phyloP scores from a whole-genome alignment of 2,888 invertebrate species.

The Macrosiphum euphorbiae region DNA sequence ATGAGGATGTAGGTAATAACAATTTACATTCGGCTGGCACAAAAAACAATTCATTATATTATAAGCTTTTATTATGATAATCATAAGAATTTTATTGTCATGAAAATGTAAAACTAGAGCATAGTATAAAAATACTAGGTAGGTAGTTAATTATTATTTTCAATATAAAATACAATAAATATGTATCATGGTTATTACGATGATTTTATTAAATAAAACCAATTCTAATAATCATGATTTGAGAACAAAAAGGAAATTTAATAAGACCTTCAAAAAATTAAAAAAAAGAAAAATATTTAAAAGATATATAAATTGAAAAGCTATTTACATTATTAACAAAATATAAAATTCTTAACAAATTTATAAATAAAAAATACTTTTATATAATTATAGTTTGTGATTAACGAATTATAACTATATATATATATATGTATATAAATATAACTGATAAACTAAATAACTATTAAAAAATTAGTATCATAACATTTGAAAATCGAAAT shows the following conservation, averaged over 20 bases:
- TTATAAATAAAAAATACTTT: background rate
- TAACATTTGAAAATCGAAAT: background rate
- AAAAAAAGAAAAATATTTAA: background rate
- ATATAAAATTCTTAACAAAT: background rate
- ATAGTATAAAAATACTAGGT: background rate
- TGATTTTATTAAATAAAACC: background rate
- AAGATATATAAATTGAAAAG: background rate
- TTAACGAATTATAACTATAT: background rate
- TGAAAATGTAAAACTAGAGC: background rate
- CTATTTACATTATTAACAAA: background rate
- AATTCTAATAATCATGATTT: background rate
- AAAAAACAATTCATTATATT: background rate
- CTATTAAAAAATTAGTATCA: background rate
- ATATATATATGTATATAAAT: too few species aligned
- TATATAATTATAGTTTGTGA: background rate
- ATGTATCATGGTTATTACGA: background rate
- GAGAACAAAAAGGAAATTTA: background rate
- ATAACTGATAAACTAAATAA: background rate
- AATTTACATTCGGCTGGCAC: background rate
- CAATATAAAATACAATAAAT: background rate
- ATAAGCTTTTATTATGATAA: background rate
- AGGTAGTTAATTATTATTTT: background rate
- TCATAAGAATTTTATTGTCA: background rate
- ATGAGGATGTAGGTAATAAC: background rate
- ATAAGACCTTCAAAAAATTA: background rate